These are phyloP conservation scores for Caenorhabditis drosophilae DNA, from an alignment of 2,888 invertebrate species.

Conservation along the genomic window DNA sequence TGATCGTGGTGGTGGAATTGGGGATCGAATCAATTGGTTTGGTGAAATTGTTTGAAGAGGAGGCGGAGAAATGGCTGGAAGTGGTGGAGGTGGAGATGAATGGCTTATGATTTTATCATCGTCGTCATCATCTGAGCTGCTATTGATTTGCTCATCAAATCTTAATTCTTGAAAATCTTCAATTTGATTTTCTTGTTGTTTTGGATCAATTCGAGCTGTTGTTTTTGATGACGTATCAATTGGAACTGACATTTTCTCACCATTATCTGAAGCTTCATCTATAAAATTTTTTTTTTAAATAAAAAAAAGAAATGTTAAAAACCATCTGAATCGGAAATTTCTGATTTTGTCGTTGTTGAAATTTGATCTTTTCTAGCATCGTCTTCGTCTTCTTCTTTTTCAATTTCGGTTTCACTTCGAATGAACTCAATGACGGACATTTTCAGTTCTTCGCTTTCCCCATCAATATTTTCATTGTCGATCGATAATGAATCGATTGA, in stretches of 20 bases:
- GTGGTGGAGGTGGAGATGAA: constrained; percentile 22
- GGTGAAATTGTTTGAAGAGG: constrained; percentile 3
- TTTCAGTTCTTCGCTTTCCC: constrained; percentile 8
- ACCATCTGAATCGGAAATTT: constrained; percentile 27
- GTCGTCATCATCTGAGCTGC: constrained; percentile 7
- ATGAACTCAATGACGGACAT: constrained; percentile 38
- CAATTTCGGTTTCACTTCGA: constrained; percentile 13
- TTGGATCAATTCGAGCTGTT: constrained; percentile 24
- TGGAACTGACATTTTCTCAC: background rate
- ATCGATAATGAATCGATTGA: constrained; percentile 17
- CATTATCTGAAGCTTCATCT: constrained; percentile 15
- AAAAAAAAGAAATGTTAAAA: background rate
- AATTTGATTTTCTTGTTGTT: constrained; percentile 9
- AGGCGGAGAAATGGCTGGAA: constrained; percentile 22
- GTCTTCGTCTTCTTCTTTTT: background rate
- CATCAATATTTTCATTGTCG: constrained; percentile 7
- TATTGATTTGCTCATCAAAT: constrained; percentile 15
- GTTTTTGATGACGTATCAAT: constrained; percentile 29
- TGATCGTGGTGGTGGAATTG: constrained; percentile 31
- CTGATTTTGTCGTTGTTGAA: constrained; percentile 26
- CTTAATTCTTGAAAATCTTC: constrained; percentile 20
- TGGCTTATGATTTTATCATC: constrained; percentile 1
- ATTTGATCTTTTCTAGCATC: background rate
- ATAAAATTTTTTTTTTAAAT: background rate
- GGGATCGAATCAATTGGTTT: constrained; percentile 11